phyloP scores from a whole-genome alignment of 2,797 vertebrate genomes.

The Iguana delicatissima region DNA sequence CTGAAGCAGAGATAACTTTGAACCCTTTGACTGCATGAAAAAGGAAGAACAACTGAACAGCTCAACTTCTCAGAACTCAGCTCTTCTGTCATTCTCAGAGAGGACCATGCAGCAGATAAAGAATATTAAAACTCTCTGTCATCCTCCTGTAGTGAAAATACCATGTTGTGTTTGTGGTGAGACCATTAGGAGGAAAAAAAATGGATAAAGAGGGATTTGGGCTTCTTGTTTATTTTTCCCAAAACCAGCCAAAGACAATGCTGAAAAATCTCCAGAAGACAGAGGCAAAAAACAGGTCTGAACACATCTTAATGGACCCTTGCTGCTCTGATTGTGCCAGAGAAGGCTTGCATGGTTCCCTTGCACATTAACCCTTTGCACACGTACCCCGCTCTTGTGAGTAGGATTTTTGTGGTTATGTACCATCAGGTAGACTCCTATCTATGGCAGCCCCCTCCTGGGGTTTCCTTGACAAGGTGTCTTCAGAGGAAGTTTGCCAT shows the following conservation, averaged over 20 bases:
- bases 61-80: not conserved
- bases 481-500: too few relatives aligned
- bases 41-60: too few relatives aligned
- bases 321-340: not conserved
- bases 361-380: not conserved
- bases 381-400: not conserved
- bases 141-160: not conserved
- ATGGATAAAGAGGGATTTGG: not conserved
- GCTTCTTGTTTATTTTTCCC: not conserved
- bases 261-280: not conserved
- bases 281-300: not conserved
- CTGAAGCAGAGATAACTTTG: not conserved
- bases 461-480: too few relatives aligned
- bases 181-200: not conserved
- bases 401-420: not conserved
- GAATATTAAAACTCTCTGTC: slow-evolving; percentile 16
- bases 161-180: not conserved
- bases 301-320: fast-evolving
- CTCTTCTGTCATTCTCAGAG: not conserved
- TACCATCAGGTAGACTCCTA: too few relatives aligned
- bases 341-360: not conserved
- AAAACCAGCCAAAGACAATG: not conserved
- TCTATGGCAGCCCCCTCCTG: too few relatives aligned
- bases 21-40: not conserved
- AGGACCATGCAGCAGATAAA: not conserved